These are phyloP conservation scores for Peromyscus leucopus DNA, from an alignment of 2,113 vertebrate species.

Conservation along the genomic window DNA sequence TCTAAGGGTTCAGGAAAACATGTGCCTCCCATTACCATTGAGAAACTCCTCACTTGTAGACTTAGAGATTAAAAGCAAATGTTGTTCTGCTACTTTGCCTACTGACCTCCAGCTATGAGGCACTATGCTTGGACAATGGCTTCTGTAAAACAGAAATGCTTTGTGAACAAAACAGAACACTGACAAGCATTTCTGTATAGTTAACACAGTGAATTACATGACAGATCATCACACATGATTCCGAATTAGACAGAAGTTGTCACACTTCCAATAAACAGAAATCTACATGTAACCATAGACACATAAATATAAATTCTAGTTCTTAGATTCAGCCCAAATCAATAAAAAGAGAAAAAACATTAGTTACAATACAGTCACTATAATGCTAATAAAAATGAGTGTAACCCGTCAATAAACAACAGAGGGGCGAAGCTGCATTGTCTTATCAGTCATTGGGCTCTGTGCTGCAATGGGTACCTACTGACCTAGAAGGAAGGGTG, in stretches of 20 bases:
- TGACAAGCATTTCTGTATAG: neutral
- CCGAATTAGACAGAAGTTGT: neutral
- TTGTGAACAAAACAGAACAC: neutral
- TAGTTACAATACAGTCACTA: neutral
- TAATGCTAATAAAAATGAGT: neutral
- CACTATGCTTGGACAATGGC: neutral
- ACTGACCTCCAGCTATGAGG: neutral
- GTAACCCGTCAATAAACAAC: neutral
- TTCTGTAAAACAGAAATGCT: neutral
- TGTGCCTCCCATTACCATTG: neutral
- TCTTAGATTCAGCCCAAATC: neutral
- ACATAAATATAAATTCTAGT: neutral
- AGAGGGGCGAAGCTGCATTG: neutral
- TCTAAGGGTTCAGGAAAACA: neutral
- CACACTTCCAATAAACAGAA: neutral
- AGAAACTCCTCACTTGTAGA: neutral
- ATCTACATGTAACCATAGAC: neutral
- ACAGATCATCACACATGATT: neutral
- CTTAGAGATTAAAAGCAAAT: neutral
- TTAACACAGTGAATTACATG: no score
- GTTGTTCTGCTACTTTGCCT: neutral
- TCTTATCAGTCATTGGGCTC: neutral
- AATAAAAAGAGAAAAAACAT: neutral
- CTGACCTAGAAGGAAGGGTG: neutral
- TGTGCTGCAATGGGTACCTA: neutral